Evolutionary conservation across 1,140 invertebrate genomes (phyloP).

Genomic region (Drosophila guanche): DNA sequence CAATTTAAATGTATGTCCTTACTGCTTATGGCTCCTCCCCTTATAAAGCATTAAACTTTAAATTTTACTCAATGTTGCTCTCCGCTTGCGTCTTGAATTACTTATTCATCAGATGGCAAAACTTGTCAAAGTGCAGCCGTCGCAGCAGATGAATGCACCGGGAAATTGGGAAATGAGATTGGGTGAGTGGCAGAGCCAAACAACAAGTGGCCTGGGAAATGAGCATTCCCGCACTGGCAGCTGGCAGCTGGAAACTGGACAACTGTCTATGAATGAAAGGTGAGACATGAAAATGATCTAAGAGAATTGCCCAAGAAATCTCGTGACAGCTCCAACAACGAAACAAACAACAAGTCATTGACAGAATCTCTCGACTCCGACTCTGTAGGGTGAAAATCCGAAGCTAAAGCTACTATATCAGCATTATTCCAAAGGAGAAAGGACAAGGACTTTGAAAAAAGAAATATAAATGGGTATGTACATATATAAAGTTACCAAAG

Average conservation of each 20-base stretch:
- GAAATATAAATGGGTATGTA: background rate
- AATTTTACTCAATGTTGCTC: slow-evolving; percentile 18
- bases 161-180: slow-evolving; percentile 17
- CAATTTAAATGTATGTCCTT: slow-evolving; percentile 74
- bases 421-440: slow-evolving; percentile 42
- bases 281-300: slow-evolving; percentile 47
- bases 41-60: slow-evolving; percentile 23
- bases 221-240: slow-evolving; percentile 36
- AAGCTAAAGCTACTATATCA: slow-evolving; percentile 60
- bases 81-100: background rate
- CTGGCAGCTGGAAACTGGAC: slow-evolving; percentile 11
- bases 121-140: slow-evolving; percentile 27
- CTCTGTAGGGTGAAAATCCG: slow-evolving; percentile 4
- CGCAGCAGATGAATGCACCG: slow-evolving; percentile 22
- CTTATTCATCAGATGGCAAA: slow-evolving; percentile 22
- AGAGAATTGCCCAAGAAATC: slow-evolving; percentile 54
- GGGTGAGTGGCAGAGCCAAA: background rate
- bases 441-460: background rate
- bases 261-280: slow-evolving; percentile 68
- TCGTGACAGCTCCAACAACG: slow-evolving; percentile 51
- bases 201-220: slow-evolving; percentile 69
- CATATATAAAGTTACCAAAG: slow-evolving; percentile 13
- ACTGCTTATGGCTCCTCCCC: slow-evolving; percentile 1
- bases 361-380: slow-evolving; percentile 36
- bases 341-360: slow-evolving; percentile 68